Evolutionary conservation across 2,113 vertebrate genomes (phyloP).

Genomic region (Oxyura jamaicensis): DNA sequence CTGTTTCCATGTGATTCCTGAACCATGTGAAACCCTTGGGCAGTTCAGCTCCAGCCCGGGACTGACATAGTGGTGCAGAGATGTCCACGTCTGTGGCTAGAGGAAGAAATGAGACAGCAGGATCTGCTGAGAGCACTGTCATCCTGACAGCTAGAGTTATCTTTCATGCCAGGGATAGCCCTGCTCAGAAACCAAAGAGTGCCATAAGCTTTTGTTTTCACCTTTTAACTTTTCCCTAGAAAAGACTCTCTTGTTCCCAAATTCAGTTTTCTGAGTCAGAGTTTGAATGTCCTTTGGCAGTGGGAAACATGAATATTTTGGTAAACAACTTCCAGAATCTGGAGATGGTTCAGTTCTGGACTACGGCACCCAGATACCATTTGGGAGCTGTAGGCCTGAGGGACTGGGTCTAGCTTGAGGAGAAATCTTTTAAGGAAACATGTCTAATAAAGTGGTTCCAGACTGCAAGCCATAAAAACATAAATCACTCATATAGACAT

Average conservation of each 20-base stretch:
- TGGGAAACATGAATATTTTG: neutral
- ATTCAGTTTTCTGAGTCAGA: too few species aligned
- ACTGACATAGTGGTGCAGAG: rapidly evolving
- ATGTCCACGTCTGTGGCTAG: neutral
- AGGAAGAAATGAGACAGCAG: neutral
- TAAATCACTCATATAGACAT: neutral
- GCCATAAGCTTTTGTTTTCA: neutral
- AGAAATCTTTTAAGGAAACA: neutral
- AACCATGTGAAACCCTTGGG: too few species aligned
- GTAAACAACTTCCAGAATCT: neutral
- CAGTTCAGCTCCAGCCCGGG: too few species aligned
- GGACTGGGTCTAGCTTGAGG: neutral
- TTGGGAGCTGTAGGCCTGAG: neutral
- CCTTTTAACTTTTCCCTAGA: neutral
- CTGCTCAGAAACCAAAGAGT: neutral
- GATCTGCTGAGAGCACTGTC: neutral
- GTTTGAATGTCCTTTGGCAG: neutral
- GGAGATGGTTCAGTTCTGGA: neutral
- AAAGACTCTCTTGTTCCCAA: too few species aligned
- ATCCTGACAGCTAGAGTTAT: rapidly evolving
- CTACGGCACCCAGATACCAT: neutral
- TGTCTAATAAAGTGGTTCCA: neutral
- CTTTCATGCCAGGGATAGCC: neutral
- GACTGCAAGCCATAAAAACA: neutral
- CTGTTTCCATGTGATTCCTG: too few species aligned